Percentiles rank a stretch among this genome's conserved stretches.
Evolutionary conservation across 1,140 invertebrate genomes (phyloP).

Genomic region (Drosophila nigrodunni): DNA sequence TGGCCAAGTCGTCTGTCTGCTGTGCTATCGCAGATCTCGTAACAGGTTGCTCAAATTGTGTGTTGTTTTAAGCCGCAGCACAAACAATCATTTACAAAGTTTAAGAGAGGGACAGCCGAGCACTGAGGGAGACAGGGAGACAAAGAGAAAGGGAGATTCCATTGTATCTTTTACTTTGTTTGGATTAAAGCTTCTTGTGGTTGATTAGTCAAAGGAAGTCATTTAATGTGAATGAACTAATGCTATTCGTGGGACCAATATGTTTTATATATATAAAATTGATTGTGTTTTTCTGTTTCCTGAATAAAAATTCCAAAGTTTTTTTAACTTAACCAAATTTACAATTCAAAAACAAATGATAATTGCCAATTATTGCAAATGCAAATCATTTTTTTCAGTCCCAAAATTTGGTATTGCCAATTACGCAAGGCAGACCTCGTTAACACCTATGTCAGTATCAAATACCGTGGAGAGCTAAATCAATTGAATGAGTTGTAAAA

Average conservation of each 20-base stretch:
- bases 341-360: too few relatives aligned
- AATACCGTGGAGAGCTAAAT: conserved; percentile 6
- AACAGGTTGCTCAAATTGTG: conserved; percentile 49
- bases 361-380: not conserved
- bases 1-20: conserved; percentile 25
- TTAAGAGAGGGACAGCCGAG: not conserved
- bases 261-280: too few relatives aligned
- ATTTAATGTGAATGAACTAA: too few relatives aligned
- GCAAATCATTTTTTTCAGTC: not conserved
- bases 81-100: conserved; percentile 40
- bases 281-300: too few relatives aligned
- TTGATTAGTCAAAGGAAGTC: not conserved
- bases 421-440: conserved; percentile 15
- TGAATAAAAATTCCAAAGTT: too few relatives aligned
- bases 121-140: not conserved
- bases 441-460: conserved; percentile 10
- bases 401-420: conserved; percentile 28
- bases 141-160: not conserved
- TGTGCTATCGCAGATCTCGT: conserved; percentile 43
- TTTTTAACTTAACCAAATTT: too few relatives aligned
- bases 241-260: too few relatives aligned
- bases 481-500: conserved; percentile 29
- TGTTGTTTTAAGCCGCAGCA: conserved; percentile 30
- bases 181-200: not conserved
- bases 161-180: not conserved